Evolutionary conservation across 2,113 vertebrate species (phyloP).

Genomic region (Psittacus erithacus): DNA sequence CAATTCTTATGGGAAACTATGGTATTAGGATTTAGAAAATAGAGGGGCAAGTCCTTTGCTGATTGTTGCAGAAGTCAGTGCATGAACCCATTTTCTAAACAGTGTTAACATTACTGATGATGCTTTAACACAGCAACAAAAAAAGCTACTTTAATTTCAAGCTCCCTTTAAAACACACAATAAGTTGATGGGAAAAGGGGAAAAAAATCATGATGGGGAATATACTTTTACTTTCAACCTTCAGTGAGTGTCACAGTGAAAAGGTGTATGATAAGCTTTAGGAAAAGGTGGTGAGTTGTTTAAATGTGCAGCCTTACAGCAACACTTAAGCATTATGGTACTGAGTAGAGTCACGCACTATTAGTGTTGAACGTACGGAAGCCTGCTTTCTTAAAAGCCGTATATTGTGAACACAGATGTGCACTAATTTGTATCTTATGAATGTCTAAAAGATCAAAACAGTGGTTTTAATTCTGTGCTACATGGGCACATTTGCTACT

Average conservation of each 20-base stretch:
- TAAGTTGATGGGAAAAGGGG: neutral
- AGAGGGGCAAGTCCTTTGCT: neutral
- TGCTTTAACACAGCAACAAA: neutral
- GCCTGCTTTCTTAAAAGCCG: neutral
- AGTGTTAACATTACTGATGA: neutral
- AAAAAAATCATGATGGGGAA: neutral
- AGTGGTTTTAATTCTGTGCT: no score
- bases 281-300: neutral
- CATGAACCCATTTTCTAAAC: neutral
- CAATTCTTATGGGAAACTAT: neutral
- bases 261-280: neutral
- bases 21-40: neutral
- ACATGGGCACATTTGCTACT: fast-evolving
- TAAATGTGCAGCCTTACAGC: neutral
- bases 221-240: neutral
- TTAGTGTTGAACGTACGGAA: neutral
- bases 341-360: neutral
- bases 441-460: neutral
- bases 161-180: neutral
- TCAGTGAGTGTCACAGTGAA: neutral
- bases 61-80: neutral
- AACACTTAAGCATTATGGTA: fast-evolving
- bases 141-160: neutral
- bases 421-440: neutral
- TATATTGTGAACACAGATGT: neutral